Base-by-base conservation (phyloP, 2,113 vertebrate species). In the Mugil cephalus region DNA sequence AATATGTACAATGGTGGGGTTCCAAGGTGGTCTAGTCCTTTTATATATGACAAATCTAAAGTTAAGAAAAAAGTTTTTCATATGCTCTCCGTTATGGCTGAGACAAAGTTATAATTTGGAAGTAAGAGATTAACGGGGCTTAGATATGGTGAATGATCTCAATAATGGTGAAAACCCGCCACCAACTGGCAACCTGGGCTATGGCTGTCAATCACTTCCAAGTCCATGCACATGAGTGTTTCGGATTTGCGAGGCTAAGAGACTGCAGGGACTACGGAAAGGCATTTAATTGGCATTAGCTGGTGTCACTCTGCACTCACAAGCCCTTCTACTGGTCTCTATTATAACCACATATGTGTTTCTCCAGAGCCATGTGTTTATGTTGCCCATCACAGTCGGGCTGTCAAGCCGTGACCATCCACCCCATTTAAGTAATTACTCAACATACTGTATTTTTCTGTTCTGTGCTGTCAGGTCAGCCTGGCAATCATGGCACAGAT, bases 131-230 rank as follows among this genome's bases (percentile, higher is more conserved):
- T 79, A 89, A 74, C 1, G 8, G 64, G 70, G 88, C 47, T 90
- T 88, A 88, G 85, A 80, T 78, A 91, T 67, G 84, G 86, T 79
- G 70, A 83, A 64, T 78, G 85, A 86, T 77, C 77, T 36, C 83
- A 69, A 39, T 86, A 82, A 89, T 64, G 68, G 54, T 39, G 10
- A 63, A 78, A 77, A 78, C 12, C 61, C 1, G 11, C 47, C 74
- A 65, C 62, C 62, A 71, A 77, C 68, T 77, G 69, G 58, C 45
- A 45, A 51, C 52, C 21, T 6, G 4, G 39, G 48, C 51, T 7
- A 13, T 8, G 15, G 48, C 81, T 80, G 87, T 80, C 85, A 87
- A 77, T 91, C 82, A 84, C 56, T 48, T 67, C 56, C 12, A n/a
- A 17, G 53, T 58, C 59, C 39, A 55, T 58, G 13, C 35, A 38